These are phyloP conservation scores for Threskiornis aethiopicus DNA, from an alignment of 2,797 vertebrate species.

Conservation along the genomic window DNA sequence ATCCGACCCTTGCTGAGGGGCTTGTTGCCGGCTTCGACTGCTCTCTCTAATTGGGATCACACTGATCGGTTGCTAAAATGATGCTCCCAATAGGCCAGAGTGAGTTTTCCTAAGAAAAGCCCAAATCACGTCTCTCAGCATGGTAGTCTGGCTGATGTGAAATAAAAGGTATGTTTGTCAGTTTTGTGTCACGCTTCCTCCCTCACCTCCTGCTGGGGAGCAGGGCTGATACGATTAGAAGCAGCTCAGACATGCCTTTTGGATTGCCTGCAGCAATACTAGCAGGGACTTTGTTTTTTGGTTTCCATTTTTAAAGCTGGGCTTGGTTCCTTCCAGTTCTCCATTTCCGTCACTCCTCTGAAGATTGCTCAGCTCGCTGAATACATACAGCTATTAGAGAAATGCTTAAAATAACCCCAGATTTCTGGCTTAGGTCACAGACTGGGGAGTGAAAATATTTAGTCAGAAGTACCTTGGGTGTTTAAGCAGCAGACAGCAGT, in stretches of 20 bases:
- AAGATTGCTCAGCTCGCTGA: neutral
- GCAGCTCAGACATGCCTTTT: constrained; percentile 49
- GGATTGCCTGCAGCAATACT: constrained; percentile 42
- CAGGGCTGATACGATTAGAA: constrained; percentile 52
- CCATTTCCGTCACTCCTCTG: neutral
- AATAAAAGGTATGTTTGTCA: constrained; percentile 57
- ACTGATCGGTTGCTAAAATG: neutral
- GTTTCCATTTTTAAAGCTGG: constrained; percentile 25
- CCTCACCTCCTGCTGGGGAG: constrained; percentile 31
- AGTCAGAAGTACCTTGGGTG: neutral
- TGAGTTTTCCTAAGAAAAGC: constrained; percentile 11
- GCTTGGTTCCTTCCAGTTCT: constrained; percentile 1
- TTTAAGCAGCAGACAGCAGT: neutral
- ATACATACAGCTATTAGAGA: neutral
- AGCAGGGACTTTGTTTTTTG: constrained; percentile 22
- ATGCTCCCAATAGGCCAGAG: neutral
- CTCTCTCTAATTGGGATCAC: constrained; percentile 27
- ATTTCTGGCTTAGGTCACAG: neutral
- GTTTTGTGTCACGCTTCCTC: constrained; percentile 34
- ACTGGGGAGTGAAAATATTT: neutral
- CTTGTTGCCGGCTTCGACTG: neutral
- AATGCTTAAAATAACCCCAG: neutral
- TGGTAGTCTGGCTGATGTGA: constrained; percentile 27
- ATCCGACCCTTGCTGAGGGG: neutral
- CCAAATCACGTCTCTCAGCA: constrained; percentile 9